Base-by-base conservation (phyloP, 2,113 vertebrate species). In the Cavia aperea region DNA sequence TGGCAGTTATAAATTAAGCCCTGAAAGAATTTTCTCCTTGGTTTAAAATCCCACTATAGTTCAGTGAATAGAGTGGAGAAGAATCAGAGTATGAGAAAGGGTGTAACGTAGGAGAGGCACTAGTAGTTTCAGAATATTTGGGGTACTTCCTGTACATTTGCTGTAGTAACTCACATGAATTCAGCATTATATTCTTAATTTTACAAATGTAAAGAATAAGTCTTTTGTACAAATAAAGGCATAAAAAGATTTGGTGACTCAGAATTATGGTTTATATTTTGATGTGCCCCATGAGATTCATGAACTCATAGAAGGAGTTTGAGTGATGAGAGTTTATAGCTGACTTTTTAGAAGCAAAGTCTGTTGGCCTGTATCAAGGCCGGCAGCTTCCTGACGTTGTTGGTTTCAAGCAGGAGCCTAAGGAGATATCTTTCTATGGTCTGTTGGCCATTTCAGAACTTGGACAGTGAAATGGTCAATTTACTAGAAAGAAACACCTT, bases 1-100 rank as follows among this genome's bases (percentile, higher is more conserved):
- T n/a, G 31, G 49, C 72, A 85, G 24, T 89, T 87, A 93, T 33
- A 82, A 88, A 62, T 86, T 94, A 87, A 78, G 60, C 4, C 31
- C 12, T 43, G 18, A 89, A 93, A 18, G 54, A 81, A 72, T 6
- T 65, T 94, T 19, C 24, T 72, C 12, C 5, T 90, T 86, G 75
- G 79, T 75, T 88, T 82, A 72, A 88, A 91, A 77, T 62, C 13
- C 13, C 33, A 43, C 21, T 86, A 1, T 83, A 33, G 31, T 21
- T 91, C 29, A 89, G 8, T 24, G 11, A 19, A 62, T 23, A 51
- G 26, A 75, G 12, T n/a, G 5, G 36, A 36, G 90, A 72, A 36
- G 39, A 84, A 85, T 10, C 18, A 33, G 46, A 93, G 14, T 1
- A 12, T 16, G 10, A 81, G 31, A n/a, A 83, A 6, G 33, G 21